Conservation (phyloP, 2,888 invertebrate species). For the Caenorhabditis macrosperma region DNA sequence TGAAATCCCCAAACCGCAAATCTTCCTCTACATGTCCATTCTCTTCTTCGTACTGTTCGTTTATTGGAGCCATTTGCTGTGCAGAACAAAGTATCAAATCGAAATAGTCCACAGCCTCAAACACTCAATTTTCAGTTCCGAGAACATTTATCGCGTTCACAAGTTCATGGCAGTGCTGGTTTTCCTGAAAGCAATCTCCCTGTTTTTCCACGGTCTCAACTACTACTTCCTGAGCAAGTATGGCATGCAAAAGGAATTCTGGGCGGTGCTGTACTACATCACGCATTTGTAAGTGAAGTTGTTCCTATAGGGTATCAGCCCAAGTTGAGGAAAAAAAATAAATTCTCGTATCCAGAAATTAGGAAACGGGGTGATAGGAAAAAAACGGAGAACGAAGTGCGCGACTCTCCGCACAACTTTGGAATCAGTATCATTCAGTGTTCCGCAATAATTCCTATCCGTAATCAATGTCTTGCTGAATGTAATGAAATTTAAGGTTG, state of each 20-base stretch:
- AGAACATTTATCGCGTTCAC: slow-evolving; percentile 90
- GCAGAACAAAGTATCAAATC: slow-evolving; percentile 82
- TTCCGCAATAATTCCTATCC: no score
- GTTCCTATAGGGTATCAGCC: no score
- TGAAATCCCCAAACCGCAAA: slow-evolving; percentile 93
- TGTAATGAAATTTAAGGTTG: slow-evolving; percentile 86
- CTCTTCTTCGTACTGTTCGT: slow-evolving; percentile 91
- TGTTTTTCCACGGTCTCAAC: slow-evolving; percentile 91
- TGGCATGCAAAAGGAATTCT: slow-evolving; percentile 95
- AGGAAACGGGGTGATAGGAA: no score
- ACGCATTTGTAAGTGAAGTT: slow-evolving; percentile 90
- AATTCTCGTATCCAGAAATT: no score
- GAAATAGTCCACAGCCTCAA: neutral
- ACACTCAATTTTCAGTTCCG: slow-evolving; percentile 80
- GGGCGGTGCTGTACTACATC: slow-evolving; percentile 97
- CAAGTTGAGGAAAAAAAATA: neutral
- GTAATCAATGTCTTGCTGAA: no score
- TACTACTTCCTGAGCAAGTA: slow-evolving; percentile 91
- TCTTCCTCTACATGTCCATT: slow-evolving; percentile 93
- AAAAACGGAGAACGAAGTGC: no score
- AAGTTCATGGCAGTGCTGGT: slow-evolving; percentile 96
- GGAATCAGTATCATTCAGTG: no score
- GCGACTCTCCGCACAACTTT: no score
- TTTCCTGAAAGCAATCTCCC: slow-evolving; percentile 87
- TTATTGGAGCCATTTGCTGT: slow-evolving; percentile 92